phyloP scores from a whole-genome alignment of 2,888 invertebrate genomes.

The Parnassius mnemosyne region DNA sequence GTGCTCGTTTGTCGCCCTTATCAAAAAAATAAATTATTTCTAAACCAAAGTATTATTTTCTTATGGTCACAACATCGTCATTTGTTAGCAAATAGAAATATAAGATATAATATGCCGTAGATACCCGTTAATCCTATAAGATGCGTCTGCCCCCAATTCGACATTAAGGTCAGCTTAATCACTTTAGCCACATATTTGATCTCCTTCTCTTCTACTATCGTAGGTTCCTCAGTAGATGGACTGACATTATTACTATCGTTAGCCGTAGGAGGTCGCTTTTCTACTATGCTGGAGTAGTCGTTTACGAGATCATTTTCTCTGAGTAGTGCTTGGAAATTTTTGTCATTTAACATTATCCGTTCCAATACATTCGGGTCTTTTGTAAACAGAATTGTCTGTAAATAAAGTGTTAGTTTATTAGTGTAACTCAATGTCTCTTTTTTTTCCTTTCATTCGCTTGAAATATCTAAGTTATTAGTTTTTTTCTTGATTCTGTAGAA shows the following conservation, averaged over 20 bases:
- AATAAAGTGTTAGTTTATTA: slow-evolving; percentile 3
- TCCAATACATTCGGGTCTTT: slow-evolving; percentile 87
- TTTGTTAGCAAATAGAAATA: background rate
- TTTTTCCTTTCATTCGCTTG: too few species aligned
- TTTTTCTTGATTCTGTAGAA: too few species aligned
- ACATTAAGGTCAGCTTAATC: slow-evolving; percentile 79
- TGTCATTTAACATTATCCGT: slow-evolving; percentile 60
- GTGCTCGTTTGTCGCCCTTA: too few species aligned
- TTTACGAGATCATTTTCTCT: slow-evolving; percentile 60
- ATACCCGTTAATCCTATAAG: slow-evolving; percentile 82
- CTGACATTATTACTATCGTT: slow-evolving; percentile 58
- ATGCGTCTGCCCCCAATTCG: slow-evolving; percentile 83
- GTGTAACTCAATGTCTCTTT: background rate
- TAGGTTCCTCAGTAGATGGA: slow-evolving; percentile 42
- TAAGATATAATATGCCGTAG: background rate
- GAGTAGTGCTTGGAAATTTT: slow-evolving; percentile 63
- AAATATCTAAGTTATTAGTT: too few species aligned
- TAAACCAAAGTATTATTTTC: background rate
- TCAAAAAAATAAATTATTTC: too few species aligned
- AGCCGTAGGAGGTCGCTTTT: slow-evolving; percentile 82
- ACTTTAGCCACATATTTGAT: slow-evolving; percentile 59
- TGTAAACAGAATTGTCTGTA: slow-evolving; percentile 91
- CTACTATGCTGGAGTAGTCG: slow-evolving; percentile 48
- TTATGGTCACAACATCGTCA: background rate
- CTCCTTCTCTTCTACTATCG: slow-evolving; percentile 45